A percentile compares a stretch with the other conserved stretches of the same genome.
Evolutionary conservation across 1,140 invertebrate species (phyloP).

Genomic region (Temnothorax longispinosus): DNA sequence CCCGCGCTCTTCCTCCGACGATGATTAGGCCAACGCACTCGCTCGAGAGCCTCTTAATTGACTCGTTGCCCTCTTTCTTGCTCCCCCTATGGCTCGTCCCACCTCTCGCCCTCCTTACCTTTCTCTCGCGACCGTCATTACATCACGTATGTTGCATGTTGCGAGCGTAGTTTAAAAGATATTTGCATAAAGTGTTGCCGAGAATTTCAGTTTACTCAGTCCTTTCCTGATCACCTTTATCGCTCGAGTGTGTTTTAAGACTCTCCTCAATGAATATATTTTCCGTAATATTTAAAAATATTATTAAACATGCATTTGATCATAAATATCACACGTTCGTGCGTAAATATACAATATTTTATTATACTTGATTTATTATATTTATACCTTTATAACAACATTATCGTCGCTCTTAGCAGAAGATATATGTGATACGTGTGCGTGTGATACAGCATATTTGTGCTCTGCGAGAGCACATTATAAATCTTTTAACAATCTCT

Average conservation of each 20-base stretch:
- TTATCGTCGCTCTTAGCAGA: not conserved
- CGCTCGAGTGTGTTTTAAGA: not conserved
- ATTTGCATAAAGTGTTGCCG: constrained; percentile 48
- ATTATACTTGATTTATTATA: constrained; percentile 24
- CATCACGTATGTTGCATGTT: constrained; percentile 23
- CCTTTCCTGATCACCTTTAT: not conserved
- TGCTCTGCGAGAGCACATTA: not conserved
- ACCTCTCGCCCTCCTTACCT: constrained; percentile 17
- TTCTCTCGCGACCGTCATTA: constrained; percentile 50
- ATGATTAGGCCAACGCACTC: constrained; percentile 68
- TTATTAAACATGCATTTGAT: not conserved
- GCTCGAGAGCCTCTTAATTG: constrained; percentile 73
- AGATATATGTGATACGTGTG: not conserved
- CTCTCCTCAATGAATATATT: not conserved
- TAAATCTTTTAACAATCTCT: not conserved
- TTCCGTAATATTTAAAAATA: not conserved
- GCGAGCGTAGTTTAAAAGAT: not conserved
- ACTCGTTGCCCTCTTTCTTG: constrained; percentile 66
- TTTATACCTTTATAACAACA: not conserved
- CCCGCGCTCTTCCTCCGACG: not conserved
- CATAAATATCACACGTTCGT: not conserved
- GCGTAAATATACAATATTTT: not conserved
- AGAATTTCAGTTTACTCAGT: constrained; percentile 27
- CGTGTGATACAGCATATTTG: not conserved
- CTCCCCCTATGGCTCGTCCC: constrained; percentile 32